Conservation (phyloP, 2,888 invertebrate species). For the Fragum fragum region DNA sequence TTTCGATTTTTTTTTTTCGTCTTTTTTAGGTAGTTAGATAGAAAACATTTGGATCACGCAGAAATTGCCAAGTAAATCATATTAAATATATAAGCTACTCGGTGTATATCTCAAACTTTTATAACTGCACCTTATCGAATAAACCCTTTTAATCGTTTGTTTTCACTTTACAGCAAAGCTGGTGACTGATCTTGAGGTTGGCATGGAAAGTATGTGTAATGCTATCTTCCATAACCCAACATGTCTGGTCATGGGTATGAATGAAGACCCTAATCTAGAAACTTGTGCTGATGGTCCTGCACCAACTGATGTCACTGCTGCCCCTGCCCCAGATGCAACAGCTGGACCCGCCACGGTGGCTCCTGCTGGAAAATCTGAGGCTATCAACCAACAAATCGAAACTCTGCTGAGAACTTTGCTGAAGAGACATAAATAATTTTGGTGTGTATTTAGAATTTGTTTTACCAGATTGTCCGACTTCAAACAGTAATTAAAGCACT, state of each 20-base stretch:
- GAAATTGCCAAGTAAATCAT: no score
- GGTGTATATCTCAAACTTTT: no score
- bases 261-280: not conserved
- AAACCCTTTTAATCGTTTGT: no score
- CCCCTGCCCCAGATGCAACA: not conserved
- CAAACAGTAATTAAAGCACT: no score
- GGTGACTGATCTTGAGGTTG: slow-evolving; percentile 1
- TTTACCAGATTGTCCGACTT: no score
- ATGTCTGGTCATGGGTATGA: slow-evolving; percentile 2
- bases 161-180: not conserved
- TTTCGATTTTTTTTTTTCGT: no score
- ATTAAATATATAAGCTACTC: no score
- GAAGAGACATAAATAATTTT: not conserved
- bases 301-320: not conserved
- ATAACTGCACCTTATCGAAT: no score
- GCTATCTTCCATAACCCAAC: not conserved
- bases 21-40: no score
- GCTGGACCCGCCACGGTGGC: not conserved
- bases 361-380: not conserved
- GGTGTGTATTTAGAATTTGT: no score
- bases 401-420: not conserved
- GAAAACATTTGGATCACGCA: not conserved
- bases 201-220: not conserved
- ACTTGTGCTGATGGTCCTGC: not conserved
- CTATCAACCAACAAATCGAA: not conserved